phyloP scores from a whole-genome alignment of 37 sponge, comb jelly and placozoan species.

The Ephydatia muelleri region DNA sequence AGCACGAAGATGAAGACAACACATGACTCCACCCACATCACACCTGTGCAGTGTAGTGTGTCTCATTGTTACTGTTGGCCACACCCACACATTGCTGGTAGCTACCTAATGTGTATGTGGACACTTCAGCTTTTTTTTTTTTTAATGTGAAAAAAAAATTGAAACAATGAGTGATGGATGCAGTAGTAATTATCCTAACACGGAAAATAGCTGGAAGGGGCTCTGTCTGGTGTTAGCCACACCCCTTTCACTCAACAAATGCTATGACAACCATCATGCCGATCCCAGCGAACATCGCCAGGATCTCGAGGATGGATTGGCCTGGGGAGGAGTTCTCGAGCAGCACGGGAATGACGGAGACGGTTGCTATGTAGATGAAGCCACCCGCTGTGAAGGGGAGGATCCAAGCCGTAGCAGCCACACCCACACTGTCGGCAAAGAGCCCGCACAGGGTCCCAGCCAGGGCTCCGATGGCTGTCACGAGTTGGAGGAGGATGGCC shows the following conservation, averaged over 20 bases:
- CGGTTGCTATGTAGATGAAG: slow-evolving; percentile 96
- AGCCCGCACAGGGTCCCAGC: slow-evolving; percentile 85
- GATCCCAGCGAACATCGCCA: slow-evolving; percentile 79
- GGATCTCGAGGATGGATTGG: slow-evolving; percentile 82
- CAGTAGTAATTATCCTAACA: neutral
- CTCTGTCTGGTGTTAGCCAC: neutral
- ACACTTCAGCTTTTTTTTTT: neutral
- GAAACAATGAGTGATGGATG: neutral
- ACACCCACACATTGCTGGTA: no score
- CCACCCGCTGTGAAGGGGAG: slow-evolving; percentile 98
- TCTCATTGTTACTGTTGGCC: no score
- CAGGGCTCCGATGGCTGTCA: slow-evolving; percentile 91
- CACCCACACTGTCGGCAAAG: slow-evolving; percentile 65
- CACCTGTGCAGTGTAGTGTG: neutral
- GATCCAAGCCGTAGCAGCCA: slow-evolving; percentile 68
- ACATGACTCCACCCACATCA: neutral
- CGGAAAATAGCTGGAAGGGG: no score
- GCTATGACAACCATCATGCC: slow-evolving; percentile 88
- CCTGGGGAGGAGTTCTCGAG: slow-evolving; percentile 63
- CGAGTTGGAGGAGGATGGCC: slow-evolving; percentile 93
- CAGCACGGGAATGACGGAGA: slow-evolving; percentile 91
- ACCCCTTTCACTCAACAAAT: slow-evolving; percentile 57
- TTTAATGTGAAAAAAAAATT: neutral
- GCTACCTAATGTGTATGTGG: no score
- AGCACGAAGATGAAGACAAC: slow-evolving; percentile 9